phyloP scores from a whole-genome alignment of 2,888 invertebrate genomes.

The Megaustenia siamemsis region DNA sequence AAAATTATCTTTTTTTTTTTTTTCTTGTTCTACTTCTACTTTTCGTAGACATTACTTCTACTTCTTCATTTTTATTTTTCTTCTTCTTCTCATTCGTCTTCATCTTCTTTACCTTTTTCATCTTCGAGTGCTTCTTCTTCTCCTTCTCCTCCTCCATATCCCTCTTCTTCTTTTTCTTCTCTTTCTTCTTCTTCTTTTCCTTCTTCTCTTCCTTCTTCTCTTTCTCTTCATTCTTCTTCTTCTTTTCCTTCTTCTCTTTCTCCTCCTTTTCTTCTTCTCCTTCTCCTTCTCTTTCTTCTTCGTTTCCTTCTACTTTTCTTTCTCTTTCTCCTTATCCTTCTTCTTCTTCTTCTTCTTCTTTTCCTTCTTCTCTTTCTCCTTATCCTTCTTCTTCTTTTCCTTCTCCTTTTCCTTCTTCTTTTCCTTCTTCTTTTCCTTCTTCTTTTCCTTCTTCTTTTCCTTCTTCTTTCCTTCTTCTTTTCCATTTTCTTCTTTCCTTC shows the following conservation, averaged over 20 bases:
- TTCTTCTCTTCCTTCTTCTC: not conserved
- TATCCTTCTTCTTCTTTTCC: not conserved
- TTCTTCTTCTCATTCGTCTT: not conserved
- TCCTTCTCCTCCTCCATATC: too few species aligned
- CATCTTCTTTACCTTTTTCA: not conserved
- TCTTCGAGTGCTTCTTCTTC: too few species aligned
- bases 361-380: not conserved
- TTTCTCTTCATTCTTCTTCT: not conserved
- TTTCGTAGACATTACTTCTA: not conserved
- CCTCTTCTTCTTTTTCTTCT: not conserved
- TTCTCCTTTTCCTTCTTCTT: not conserved
- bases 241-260: not conserved
- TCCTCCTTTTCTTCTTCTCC: not conserved
- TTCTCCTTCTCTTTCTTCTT: not conserved
- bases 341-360: not conserved
- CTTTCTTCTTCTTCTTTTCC: not conserved
- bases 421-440: not conserved
- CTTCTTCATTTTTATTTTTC: not conserved
- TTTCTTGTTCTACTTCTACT: not conserved
- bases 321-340: not conserved
- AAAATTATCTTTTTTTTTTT: not conserved
- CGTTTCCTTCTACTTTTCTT: not conserved
- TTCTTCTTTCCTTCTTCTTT: not conserved
- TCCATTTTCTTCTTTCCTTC: not conserved
- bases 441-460: not conserved